A percentile compares a stretch with the other conserved stretches of the same genome.
phyloP scores from a whole-genome alignment of 2,888 invertebrate genomes.

The Clanis bilineata region DNA sequence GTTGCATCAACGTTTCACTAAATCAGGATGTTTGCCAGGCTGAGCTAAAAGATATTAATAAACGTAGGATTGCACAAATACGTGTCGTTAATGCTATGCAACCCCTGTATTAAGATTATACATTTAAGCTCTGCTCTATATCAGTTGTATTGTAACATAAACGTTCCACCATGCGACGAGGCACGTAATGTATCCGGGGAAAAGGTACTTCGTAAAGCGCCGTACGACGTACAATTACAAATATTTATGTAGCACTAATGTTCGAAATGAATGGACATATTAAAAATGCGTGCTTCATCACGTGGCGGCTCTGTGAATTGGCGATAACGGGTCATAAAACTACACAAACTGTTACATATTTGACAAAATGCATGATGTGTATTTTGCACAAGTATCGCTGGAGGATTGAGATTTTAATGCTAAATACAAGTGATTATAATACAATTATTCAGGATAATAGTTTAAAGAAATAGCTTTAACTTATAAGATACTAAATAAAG shows the following conservation, averaged over 20 bases:
- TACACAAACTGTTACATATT: not conserved
- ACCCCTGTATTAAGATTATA: no score
- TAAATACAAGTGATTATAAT: constrained; percentile 4
- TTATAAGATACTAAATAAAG: not conserved
- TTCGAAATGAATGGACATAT: no score
- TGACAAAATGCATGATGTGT: not conserved
- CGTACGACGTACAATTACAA: no score
- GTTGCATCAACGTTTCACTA: not conserved
- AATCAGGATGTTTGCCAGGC: not conserved
- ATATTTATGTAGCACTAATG: no score
- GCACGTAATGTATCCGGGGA: no score
- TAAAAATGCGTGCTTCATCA: no score
- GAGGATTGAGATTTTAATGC: not conserved
- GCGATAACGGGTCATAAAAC: not conserved
- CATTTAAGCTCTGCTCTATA: no score
- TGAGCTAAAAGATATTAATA: not conserved
- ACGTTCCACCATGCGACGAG: no score
- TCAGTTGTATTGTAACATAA: no score
- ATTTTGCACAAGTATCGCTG: not conserved
- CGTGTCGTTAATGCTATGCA: not conserved
- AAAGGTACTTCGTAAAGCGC: no score
- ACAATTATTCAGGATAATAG: not conserved
- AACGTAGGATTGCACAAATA: not conserved
- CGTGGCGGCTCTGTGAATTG: no score
- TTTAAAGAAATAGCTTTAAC: not conserved